Evolutionary conservation across 2,113 vertebrate species (phyloP).

Genomic region (Leucosticte australis): DNA sequence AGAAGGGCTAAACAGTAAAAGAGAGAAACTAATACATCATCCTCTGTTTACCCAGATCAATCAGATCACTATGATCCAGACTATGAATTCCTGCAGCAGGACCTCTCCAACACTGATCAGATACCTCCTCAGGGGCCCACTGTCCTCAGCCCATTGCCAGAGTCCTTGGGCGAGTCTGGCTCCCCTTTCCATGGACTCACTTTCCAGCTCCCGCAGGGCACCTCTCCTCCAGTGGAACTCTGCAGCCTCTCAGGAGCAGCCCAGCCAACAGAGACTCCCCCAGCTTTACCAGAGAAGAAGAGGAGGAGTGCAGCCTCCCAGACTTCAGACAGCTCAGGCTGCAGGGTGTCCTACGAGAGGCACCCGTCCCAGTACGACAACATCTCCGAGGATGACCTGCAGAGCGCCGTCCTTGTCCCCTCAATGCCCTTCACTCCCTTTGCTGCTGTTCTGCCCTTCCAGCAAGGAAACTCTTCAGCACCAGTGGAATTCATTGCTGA

Average conservation of each 20-base stretch:
- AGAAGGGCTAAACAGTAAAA: neutral
- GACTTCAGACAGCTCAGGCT: slow-evolving; percentile 69
- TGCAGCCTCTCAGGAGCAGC: slow-evolving; percentile 2
- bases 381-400: slow-evolving; percentile 88
- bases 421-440: slow-evolving; percentile 78
- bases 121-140: slow-evolving; percentile 78
- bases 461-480: slow-evolving; percentile 79
- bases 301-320: slow-evolving; percentile 83
- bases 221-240: slow-evolving; percentile 64
- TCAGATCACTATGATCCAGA: slow-evolving; percentile 97
- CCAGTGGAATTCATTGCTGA: slow-evolving; percentile 75
- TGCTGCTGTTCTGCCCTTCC: slow-evolving; percentile 83
- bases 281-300: slow-evolving; percentile 94
- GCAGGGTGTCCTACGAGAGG: slow-evolving; percentile 83
- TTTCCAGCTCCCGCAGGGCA: slow-evolving; percentile 75
- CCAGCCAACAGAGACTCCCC: slow-evolving; percentile 77
- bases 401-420: slow-evolving; percentile 1
- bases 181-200: slow-evolving; percentile 81
- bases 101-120: slow-evolving; percentile 87
- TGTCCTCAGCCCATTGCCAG: slow-evolving; percentile 89
- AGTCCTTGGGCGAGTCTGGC: slow-evolving; percentile 86
- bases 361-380: slow-evolving; percentile 94
- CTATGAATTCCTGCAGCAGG: slow-evolving; percentile 98
- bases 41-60: slow-evolving; percentile 81
- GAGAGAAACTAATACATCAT: neutral